A percentile compares a stretch with the other conserved stretches of the same genome.
phyloP scores from a whole-genome alignment of 2,888 invertebrate genomes.

The Cheilosia urbana region DNA sequence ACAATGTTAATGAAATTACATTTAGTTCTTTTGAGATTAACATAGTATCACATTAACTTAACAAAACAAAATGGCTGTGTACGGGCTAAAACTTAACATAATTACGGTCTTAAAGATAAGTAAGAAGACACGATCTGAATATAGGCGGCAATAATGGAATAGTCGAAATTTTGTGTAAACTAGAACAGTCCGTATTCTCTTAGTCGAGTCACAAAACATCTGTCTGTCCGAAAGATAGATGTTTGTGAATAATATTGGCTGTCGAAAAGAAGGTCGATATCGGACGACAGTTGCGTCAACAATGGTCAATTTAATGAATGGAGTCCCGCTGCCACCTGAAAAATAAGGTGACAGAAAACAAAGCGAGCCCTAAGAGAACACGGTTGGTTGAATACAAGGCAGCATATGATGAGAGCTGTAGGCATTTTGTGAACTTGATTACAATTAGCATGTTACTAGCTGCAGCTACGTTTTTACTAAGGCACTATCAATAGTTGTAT shows the following conservation, averaged over 20 bases:
- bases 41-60: constrained; percentile 75
- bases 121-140: constrained; percentile 8
- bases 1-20: constrained; percentile 63
- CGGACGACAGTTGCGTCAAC: too few relatives aligned
- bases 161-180: not conserved
- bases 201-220: not conserved
- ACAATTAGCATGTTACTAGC: not conserved
- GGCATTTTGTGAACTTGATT: constrained; percentile 3
- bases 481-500: constrained; percentile 41
- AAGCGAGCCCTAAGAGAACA: not conserved
- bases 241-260: too few relatives aligned
- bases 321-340: too few relatives aligned
- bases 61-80: constrained; percentile 71
- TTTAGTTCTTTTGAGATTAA: constrained; percentile 63
- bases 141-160: constrained; percentile 24
- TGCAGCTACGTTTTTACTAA: constrained; percentile 24
- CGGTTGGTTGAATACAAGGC: not conserved
- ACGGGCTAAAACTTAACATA: constrained; percentile 64
- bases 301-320: too few relatives aligned
- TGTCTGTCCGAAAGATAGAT: too few relatives aligned
- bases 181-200: not conserved
- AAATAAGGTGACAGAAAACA: too few relatives aligned
- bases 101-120: constrained; percentile 17
- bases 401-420: not conserved
- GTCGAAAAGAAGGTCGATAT: too few relatives aligned